Evolutionary conservation across 2,888 invertebrate genomes (phyloP), one percentile per base, ranked within the genome.

Genomic region (Fabriciana adippe): DNA sequence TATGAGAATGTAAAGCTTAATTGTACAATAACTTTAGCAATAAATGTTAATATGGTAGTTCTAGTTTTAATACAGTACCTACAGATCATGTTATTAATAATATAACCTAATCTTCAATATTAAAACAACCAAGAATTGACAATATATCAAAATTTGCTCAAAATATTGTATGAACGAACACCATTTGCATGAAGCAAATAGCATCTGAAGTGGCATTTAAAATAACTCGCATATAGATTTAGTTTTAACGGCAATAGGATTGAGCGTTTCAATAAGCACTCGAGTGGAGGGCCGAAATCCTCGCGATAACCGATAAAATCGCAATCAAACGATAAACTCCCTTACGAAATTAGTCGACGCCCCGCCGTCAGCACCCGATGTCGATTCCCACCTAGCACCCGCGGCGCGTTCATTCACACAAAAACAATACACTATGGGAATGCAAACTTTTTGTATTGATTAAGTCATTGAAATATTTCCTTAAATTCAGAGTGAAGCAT

Each of bases 401-500:
- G 85, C 75, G 62, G 88, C 66, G 85, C 77, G 79, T 75, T 81
- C 78, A 80, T 86, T 85, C 83, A 85, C 61, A 73, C 80, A 89
- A 88, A 91, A 91, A 90, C 90, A 90, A 89, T 84, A 77, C 81
- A 66, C 81, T 89, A 91, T 90, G 87, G 88, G 90, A 90, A 92
- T 90, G 87, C 84, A 81, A 86, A 86, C 79, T 80, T 83, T 88
- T 89, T 90, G 87, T 92, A 92, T 92, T 92, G 92, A 92, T 92
- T 91, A 89, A 92, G 80, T 88, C 88, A 88, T 87, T 86, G 85
- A 89, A 90, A 88, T 61, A 41, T 89, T 35, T 81, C 81, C 77
- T 83, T 85, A 85, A 87, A 85, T 88, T 82, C 81, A 84, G 84
- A 83, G 76, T 77, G 72, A 74, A 75, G 71, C 75, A 79, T 86